Evolutionary conservation across 2,888 invertebrate genomes (phyloP).

Genomic region (Chironomus tentans): DNA sequence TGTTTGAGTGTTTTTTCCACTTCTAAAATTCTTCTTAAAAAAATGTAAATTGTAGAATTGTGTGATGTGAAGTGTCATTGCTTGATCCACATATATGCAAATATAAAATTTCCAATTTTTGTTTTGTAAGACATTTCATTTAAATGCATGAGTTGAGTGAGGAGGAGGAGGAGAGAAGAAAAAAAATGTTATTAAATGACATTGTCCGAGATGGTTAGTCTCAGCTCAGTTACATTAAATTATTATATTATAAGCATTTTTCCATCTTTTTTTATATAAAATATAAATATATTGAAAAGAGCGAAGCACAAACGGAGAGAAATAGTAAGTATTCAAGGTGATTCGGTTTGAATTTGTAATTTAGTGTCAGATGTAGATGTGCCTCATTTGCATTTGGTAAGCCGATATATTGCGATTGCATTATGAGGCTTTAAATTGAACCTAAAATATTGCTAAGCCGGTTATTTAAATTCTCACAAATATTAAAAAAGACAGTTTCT

Average conservation of each 20-base stretch:
- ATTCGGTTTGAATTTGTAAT: constrained; percentile 13
- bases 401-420: constrained; percentile 19
- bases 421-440: constrained; percentile 25
- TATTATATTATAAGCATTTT: background rate
- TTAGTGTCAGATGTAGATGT: background rate
- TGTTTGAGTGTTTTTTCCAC: background rate
- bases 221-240: background rate
- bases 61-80: background rate
- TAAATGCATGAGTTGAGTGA: no score
- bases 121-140: background rate
- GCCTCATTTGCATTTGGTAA: background rate
- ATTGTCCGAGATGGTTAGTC: background rate
- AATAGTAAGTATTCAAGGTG: constrained; percentile 20
- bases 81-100: background rate
- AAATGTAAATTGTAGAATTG: background rate
- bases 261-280: background rate
- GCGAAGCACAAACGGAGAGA: background rate
- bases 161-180: no score
- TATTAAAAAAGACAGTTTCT: background rate
- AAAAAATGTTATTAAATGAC: background rate
- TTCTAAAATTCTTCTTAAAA: background rate
- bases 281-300: background rate
- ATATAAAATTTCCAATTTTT: background rate
- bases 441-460: constrained; percentile 24
- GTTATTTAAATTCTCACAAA: constrained; percentile 21